Evolutionary conservation across 2,113 vertebrate genomes (phyloP).

Genomic region (Oncorhynchus mykiss): DNA sequence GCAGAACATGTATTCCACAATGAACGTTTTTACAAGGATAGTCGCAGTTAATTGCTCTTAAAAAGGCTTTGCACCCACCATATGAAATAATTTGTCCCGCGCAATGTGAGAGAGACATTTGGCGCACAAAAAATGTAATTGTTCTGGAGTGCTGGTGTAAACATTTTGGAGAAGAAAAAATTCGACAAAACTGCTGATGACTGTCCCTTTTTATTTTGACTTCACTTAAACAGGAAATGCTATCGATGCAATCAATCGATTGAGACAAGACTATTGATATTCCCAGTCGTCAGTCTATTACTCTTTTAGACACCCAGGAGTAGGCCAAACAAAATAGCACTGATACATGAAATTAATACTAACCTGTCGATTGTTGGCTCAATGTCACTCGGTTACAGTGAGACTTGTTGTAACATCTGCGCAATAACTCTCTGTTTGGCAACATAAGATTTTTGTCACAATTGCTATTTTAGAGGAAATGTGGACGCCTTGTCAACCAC

Average conservation of each 20-base stretch:
- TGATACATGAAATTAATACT: slow-evolving; percentile 8
- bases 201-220: neutral
- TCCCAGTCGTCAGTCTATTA: slow-evolving; percentile 22
- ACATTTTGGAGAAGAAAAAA: slow-evolving; percentile 27
- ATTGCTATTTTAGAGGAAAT: neutral
- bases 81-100: slow-evolving; percentile 58
- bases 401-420: too few relatives aligned
- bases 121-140: slow-evolving; percentile 21
- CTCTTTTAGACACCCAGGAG: slow-evolving; percentile 8
- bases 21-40: slow-evolving; percentile 62
- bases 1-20: slow-evolving; percentile 69
- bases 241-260: slow-evolving; percentile 49
- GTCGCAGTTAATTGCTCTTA: slow-evolving; percentile 73
- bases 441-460: neutral
- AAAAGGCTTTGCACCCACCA: slow-evolving; percentile 60
- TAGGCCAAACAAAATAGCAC: neutral
- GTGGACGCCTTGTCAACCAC: neutral
- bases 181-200: slow-evolving; percentile 9
- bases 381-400: neutral
- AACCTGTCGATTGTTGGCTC: neutral
- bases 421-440: too few relatives aligned
- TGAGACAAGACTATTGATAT: slow-evolving; percentile 39
- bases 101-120: slow-evolving; percentile 51
- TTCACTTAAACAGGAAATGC: slow-evolving; percentile 33
- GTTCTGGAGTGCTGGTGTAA: slow-evolving; percentile 27